Conservation (phyloP, 2,113 vertebrate genomes). For the Catagonus wagneri region DNA sequence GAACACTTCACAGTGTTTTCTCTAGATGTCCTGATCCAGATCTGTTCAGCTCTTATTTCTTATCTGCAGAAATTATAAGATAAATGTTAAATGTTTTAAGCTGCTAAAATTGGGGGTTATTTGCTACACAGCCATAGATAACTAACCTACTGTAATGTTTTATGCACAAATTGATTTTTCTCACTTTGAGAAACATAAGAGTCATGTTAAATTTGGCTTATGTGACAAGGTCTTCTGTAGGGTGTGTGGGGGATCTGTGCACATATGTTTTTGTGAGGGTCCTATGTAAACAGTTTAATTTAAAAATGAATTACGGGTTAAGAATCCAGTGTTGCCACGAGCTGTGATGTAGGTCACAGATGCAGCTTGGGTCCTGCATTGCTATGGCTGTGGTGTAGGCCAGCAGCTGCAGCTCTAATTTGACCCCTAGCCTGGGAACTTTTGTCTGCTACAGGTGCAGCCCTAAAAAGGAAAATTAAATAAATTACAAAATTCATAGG, state of each 20-base stretch:
- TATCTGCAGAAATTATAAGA: not conserved
- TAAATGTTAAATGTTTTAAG: not conserved
- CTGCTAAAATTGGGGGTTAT: not conserved
- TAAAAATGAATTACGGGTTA: not conserved
- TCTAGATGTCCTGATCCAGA: not conserved
- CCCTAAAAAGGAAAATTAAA: not conserved
- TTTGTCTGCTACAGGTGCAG: no score
- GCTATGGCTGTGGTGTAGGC: no score
- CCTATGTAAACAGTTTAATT: not conserved
- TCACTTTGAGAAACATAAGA: not conserved
- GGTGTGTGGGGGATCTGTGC: rapidly evolving
- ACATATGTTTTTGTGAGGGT: not conserved
- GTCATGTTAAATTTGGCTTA: not conserved
- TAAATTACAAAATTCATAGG: not conserved
- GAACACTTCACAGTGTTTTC: not conserved
- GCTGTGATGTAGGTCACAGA: no score
- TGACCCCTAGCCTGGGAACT: no score
- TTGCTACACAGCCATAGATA: not conserved
- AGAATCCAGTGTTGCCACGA: no score
- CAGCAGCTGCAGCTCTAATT: no score
- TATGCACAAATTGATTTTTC: not conserved
- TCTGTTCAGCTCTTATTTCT: not conserved
- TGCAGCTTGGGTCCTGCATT: no score
- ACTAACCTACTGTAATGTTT: not conserved
- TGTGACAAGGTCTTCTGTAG: not conserved